Evolutionary conservation across 2,797 vertebrate genomes (phyloP), one percentile per base, ranked within the genome.

Genomic region (Myotis vivesi): DNA sequence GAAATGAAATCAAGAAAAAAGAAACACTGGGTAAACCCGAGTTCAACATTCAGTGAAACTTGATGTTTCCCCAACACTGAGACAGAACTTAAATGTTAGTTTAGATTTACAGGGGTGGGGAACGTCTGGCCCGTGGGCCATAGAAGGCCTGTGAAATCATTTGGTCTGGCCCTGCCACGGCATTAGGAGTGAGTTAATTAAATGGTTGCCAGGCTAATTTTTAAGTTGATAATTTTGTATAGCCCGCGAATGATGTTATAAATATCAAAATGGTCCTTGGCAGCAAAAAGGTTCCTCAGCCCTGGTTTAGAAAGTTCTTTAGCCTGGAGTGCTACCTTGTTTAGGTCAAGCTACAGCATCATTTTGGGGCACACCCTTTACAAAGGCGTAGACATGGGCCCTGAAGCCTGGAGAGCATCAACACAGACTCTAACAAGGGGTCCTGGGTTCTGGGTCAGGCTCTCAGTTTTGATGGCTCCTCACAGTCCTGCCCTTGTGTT

Each of bases 1-100:
- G 22, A 95, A 93, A 62, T 81, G 36, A 93, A 97, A 72, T 86
- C 15, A 82, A 51, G 41, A 23, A 64, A 57, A 75, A 73, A 81
- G 28, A 33, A 85, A 33, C 25, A 16, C n/a, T 33, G 6, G 53
- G 33, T 55, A 53, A 82, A 77, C 62, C 13, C 11, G 36, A n/a
- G 3, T 36, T 89, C 51, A 46, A 16, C 11, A 46, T 59, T 80
- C 36, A 68, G 9, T 33, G 22, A 53, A 23, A 38, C 8, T 3
- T 16, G 55, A 49, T 75, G 28, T 44, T 88, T 79, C 49, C 51
- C 36, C 8, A 4, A 82, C 41, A n/a, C 23, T 0, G 33, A 81
- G 57, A 69, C 12, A 33, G 22, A 53, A 33, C 9, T 46, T 7
- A 23, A 13, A 87, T 53, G 36, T 51, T 46, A n/a, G 59, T 6